Evolutionary conservation across 2,797 vertebrate species (phyloP).

Genomic region (Sebastes nivosus): DNA sequence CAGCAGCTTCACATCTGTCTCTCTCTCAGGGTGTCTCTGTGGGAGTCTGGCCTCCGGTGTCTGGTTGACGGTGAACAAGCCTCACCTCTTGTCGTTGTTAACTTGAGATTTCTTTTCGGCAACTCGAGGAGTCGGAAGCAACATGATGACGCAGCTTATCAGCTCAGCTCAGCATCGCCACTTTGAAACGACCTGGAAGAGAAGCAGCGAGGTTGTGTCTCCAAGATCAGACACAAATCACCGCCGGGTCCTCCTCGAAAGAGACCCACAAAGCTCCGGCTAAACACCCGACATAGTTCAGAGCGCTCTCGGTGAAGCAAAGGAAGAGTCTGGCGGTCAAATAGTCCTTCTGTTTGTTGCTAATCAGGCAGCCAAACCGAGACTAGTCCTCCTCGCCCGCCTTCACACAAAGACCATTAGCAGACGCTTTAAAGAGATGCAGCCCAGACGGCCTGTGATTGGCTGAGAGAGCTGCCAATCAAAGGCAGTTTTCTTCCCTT

Average conservation of each 20-base stretch:
- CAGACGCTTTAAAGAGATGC: constrained; percentile 77
- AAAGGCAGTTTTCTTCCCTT: constrained; percentile 16
- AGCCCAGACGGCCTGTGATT: constrained; percentile 60
- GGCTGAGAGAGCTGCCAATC: constrained; percentile 71
- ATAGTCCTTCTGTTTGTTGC: constrained; percentile 85
- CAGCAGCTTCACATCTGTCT: too few relatives aligned
- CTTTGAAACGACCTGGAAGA: constrained; percentile 67
- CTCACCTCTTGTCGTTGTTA: constrained; percentile 64
- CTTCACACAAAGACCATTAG: constrained; percentile 80
- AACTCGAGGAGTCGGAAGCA: constrained; percentile 82
- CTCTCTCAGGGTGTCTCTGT: too few relatives aligned
- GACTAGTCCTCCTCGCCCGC: constrained; percentile 65
- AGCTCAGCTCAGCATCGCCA: constrained; percentile 80
- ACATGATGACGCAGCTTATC: constrained; percentile 83
- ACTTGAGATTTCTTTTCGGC: constrained; percentile 82
- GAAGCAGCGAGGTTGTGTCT: constrained; percentile 66
- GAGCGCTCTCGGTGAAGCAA: constrained; percentile 28
- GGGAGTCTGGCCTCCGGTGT: too few relatives aligned
- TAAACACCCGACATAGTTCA: constrained; percentile 40
- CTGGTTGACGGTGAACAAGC: too few relatives aligned
- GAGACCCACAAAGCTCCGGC: constrained; percentile 29
- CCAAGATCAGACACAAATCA: constrained; percentile 30
- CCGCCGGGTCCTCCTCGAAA: constrained; percentile 33
- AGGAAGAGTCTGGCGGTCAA: constrained; percentile 55
- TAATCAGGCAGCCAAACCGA: constrained; percentile 80